phyloP scores from a whole-genome alignment of 2,888 invertebrate genomes.

The Ceratothoa steindachneri region DNA sequence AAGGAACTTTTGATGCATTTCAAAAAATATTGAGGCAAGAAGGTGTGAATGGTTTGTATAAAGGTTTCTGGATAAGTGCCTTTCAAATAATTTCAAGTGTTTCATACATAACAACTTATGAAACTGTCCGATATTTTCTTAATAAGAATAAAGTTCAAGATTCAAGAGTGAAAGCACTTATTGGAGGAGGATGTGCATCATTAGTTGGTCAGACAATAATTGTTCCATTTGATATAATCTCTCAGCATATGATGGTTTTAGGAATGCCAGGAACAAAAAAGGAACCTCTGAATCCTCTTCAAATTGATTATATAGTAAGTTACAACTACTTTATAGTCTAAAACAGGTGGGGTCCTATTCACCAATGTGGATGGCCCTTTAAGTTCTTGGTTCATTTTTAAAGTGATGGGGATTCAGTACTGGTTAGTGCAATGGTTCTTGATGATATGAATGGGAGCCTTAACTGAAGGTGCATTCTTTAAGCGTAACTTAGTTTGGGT shows the following conservation, averaged over 20 bases:
- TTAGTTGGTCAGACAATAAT: slow-evolving; percentile 90
- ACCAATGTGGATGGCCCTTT: no score
- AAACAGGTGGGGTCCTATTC: no score
- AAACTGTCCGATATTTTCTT: slow-evolving; percentile 77
- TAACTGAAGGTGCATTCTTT: no score
- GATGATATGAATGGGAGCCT: no score
- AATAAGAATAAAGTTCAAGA: slow-evolving; percentile 59
- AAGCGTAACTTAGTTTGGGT: no score
- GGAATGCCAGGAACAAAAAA: slow-evolving; percentile 56
- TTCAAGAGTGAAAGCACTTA: slow-evolving; percentile 67
- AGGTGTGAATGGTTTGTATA: slow-evolving; percentile 76
- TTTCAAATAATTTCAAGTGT: slow-evolving; percentile 72
- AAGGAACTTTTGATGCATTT: slow-evolving; percentile 77
- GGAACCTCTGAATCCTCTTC: slow-evolving; percentile 64
- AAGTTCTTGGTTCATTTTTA: no score
- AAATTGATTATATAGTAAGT: slow-evolving; percentile 55
- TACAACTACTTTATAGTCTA: not conserved
- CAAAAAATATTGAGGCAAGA: slow-evolving; percentile 78
- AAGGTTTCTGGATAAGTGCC: slow-evolving; percentile 92
- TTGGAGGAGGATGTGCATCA: slow-evolving; percentile 87
- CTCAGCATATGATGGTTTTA: slow-evolving; percentile 93
- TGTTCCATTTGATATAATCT: slow-evolving; percentile 93
- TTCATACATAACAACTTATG: slow-evolving; percentile 90
- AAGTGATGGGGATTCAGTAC: no score
- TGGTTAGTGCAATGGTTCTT: no score